Evolutionary conservation across 2,113 vertebrate genomes (phyloP), one percentile per base, ranked within the genome.

Genomic region (Chitala chitala): DNA sequence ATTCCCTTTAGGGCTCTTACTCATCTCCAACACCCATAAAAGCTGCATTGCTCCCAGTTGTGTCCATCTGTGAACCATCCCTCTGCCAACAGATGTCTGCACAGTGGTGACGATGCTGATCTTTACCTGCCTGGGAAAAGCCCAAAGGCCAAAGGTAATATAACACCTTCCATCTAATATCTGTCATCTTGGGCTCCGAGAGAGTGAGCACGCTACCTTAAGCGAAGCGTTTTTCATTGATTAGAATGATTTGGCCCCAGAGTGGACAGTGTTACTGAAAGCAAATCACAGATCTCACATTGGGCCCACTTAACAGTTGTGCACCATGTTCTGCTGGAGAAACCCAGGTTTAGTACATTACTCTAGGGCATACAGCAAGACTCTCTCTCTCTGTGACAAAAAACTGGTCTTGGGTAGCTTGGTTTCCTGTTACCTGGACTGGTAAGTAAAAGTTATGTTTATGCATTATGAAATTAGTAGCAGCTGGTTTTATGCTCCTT

Each of bases 51-150:
- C 36, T 68, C 36, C 9, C 13, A 66, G 48, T 29, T 33, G 59
- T 22, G 20, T 31, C 72, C 72, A 65, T 74, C 59, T 74, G 72
- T 48, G 42, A 48, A 50, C 46, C 24, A 22, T 63, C 26, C 13
- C 26, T 65, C 46, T 15, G 58, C 56, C 72, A 51, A 7, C 44
- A 15, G 48, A 53, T 53, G 61, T 54, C 29, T 65, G 59, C 31
- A 54, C 26, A 22, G 71, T 63, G 31, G 58, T 61, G 20, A 48
- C 48, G 7, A 24, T 3, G 38, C 22, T 54, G 15, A 53, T 38
- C 40, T 65, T 54, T 54, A 53, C 6, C 40, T 42, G 56, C 26
- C 24, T 8, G 40, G 33, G 64, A 24, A 68, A 46, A 48, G 22
- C 5, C 64, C 20, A 22, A n/a, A 24, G 38, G n/a, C 42, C 20